phyloP scores from a whole-genome alignment of 1,140 invertebrate genomes.

The Zaprionus inermis region DNA sequence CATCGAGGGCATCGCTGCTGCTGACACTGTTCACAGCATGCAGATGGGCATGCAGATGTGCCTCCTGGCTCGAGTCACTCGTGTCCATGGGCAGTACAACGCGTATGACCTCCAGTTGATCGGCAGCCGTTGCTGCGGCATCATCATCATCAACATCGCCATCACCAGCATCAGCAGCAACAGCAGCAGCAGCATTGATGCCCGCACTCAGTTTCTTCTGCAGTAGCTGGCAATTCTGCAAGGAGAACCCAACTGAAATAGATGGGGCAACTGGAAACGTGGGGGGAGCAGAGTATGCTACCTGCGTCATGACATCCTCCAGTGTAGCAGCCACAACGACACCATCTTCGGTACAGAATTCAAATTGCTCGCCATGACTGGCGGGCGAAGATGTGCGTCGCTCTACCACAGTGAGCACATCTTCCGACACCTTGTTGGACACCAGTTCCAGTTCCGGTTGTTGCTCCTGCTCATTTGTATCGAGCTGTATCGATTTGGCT shows the following conservation, averaged over 20 bases:
- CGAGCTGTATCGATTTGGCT: slow-evolving; percentile 47
- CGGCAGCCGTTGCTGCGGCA: slow-evolving; percentile 38
- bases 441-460: slow-evolving; percentile 45
- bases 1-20: slow-evolving; percentile 47
- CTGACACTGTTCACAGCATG: slow-evolving; percentile 57
- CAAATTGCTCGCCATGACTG: slow-evolving; percentile 58
- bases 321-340: slow-evolving; percentile 73
- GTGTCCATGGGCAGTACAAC: slow-evolving; percentile 82
- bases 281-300: slow-evolving; percentile 19
- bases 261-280: neutral
- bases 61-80: slow-evolving; percentile 75
- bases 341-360: slow-evolving; percentile 73
- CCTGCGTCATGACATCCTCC: slow-evolving; percentile 81
- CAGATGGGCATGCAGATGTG: slow-evolving; percentile 61
- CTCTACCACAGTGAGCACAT: slow-evolving; percentile 56
- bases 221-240: slow-evolving; percentile 69
- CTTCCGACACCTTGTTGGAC: slow-evolving; percentile 9
- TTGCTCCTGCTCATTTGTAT: slow-evolving; percentile 49
- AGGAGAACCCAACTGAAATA: slow-evolving; percentile 25
- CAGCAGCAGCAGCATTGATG: slow-evolving; percentile 24
- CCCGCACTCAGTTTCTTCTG: slow-evolving; percentile 64
- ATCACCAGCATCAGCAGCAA: slow-evolving; percentile 14
- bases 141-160: slow-evolving; percentile 17
- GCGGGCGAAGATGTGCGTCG: slow-evolving; percentile 31
- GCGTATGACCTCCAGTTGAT: slow-evolving; percentile 71